Conservation (phyloP, 2,113 vertebrate genomes). For the Mesocricetus auratus region DNA sequence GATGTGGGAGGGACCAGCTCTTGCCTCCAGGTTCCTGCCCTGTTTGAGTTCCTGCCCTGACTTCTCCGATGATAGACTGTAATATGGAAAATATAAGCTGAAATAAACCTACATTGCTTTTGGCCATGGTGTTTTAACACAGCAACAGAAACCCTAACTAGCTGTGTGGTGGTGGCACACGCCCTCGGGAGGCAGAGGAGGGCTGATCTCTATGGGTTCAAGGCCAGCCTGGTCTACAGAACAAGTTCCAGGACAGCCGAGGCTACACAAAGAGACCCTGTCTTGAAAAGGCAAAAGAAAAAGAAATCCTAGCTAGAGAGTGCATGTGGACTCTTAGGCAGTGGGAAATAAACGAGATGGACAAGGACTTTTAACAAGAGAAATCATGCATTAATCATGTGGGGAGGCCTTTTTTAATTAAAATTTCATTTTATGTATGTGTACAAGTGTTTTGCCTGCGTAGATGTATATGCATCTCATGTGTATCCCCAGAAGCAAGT, state of each 20-base stretch:
- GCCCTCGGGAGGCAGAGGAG: background rate
- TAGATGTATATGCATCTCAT: background rate
- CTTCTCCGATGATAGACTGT: background rate
- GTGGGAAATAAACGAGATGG: too few species aligned
- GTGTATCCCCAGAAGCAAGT: background rate
- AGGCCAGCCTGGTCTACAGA: background rate
- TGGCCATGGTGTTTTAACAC: background rate
- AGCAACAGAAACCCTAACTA: background rate
- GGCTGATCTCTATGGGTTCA: background rate
- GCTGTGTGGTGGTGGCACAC: background rate
- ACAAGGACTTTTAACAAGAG: background rate
- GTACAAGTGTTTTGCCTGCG: background rate
- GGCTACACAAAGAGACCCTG: background rate
- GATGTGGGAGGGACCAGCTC: background rate
- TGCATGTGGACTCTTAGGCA: background rate
- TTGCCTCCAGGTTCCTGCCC: background rate
- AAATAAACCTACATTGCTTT: background rate
- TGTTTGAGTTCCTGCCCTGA: background rate
- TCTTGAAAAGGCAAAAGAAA: background rate
- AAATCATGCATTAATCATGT: background rate
- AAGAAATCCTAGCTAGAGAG: background rate
- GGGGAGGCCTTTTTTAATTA: background rate
- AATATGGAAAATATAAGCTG: background rate
- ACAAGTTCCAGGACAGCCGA: background rate
- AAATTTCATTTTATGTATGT: background rate